Conservation (phyloP, 2,888 invertebrate species). For the Bellardia pandia region DNA sequence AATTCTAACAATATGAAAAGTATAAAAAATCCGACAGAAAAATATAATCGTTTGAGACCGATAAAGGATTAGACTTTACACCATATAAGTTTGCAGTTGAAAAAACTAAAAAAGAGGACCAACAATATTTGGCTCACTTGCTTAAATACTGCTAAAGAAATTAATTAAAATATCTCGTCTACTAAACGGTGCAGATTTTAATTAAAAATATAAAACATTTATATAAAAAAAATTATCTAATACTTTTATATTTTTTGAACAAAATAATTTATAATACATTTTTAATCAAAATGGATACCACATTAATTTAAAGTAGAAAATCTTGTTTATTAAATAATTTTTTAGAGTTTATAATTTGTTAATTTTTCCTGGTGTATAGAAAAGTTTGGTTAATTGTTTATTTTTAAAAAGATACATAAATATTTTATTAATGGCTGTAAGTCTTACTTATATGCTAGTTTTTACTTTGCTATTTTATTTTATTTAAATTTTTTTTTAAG, state of each 20-base stretch:
- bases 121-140: too few species aligned
- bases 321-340: background rate
- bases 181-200: background rate
- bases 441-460: conserved; percentile 41
- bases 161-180: too few species aligned
- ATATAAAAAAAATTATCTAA: background rate
- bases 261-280: background rate
- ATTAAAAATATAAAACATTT: background rate
- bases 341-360: background rate
- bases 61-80: background rate
- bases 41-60: background rate
- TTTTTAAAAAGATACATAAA: background rate
- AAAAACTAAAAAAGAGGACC: too few species aligned
- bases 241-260: background rate
- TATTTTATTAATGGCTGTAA: conserved; percentile 23
- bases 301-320: conserved; percentile 9
- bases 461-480: conserved; percentile 26
- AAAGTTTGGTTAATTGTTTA: background rate
- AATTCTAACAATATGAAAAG: too few species aligned
- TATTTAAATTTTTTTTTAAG: conserved; percentile 46
- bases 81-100: background rate
- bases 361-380: background rate
- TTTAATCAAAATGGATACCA: conserved; percentile 15
- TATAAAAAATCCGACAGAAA: background rate
- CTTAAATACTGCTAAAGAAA: too few species aligned